Evolutionary conservation across 2,797 vertebrate species (phyloP).

Genomic region (Lagocephalus sceleratus): DNA sequence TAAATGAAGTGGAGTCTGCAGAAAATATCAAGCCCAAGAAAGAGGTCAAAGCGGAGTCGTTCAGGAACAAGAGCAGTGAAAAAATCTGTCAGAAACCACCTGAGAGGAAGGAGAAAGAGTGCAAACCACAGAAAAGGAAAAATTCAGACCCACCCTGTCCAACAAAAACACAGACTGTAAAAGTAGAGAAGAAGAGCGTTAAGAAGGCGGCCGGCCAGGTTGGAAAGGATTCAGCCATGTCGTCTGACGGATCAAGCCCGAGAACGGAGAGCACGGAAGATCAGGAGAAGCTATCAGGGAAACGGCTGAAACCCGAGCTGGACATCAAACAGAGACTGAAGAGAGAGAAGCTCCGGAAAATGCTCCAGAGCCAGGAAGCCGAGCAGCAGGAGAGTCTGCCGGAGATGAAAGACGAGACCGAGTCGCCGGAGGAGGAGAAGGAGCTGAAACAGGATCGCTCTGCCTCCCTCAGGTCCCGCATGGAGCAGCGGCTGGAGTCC

Average conservation of each 20-base stretch:
- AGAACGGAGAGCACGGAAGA: constrained; percentile 1
- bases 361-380: constrained; percentile 38
- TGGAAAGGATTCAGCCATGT: not conserved
- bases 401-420: constrained; percentile 10
- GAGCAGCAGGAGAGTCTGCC: not conserved
- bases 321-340: constrained; percentile 46
- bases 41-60: constrained; percentile 15
- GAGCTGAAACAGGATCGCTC: constrained; percentile 55
- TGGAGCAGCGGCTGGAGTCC: constrained; percentile 82
- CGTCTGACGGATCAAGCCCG: constrained; percentile 14
- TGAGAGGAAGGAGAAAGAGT: constrained; percentile 20
- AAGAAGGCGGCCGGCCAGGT: not conserved
- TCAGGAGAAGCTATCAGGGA: constrained; percentile 15
- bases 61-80: constrained; percentile 10
- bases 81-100: constrained; percentile 1
- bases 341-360: constrained; percentile 57
- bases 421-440: constrained; percentile 10
- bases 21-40: constrained; percentile 6
- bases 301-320: constrained; percentile 41
- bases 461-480: constrained; percentile 74
- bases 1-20: constrained; percentile 14
- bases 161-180: constrained; percentile 5
- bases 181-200: constrained; percentile 12
- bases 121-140: constrained; percentile 45
- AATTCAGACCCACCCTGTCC: not conserved